Percentiles rank a stretch among this genome's conserved stretches.
Evolutionary conservation across 1,140 invertebrate species (phyloP).

Genomic region (Leptonema lineaticorne): DNA sequence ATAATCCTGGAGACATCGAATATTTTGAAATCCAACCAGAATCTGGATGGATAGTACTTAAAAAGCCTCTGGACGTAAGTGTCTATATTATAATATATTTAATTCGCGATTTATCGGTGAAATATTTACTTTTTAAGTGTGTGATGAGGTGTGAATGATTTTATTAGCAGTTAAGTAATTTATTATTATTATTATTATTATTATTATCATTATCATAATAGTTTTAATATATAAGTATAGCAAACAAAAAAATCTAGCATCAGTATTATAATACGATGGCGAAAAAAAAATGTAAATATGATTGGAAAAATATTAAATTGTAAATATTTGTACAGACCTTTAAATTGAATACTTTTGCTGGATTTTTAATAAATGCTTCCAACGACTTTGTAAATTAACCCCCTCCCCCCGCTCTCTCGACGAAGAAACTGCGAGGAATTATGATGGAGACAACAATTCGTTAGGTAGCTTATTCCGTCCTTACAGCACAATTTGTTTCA

Average conservation of each 20-base stretch:
- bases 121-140: conserved; percentile 32
- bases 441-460: conserved; percentile 25
- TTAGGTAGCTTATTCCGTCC: conserved; percentile 55
- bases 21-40: conserved; percentile 96
- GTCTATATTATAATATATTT: conserved; percentile 40
- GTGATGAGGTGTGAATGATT: conserved; percentile 51
- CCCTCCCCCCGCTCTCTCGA: too few relatives aligned
- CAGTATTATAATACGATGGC: too few relatives aligned
- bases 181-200: neutral
- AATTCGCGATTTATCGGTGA: conserved; percentile 17
- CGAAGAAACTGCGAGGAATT: conserved; percentile 33
- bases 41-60: conserved; percentile 93
- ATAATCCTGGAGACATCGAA: conserved; percentile 81
- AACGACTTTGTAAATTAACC: conserved; percentile 44
- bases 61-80: conserved; percentile 95
- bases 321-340: conserved; percentile 23
- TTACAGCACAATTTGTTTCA: conserved; percentile 59
- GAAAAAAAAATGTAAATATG: too few relatives aligned
- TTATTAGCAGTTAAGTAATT: conserved; percentile 46
- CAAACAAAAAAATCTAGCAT: neutral
- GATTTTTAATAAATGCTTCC: conserved; percentile 53
- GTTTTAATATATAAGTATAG: too few relatives aligned
- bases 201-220: too few relatives aligned
- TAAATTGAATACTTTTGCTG: conserved; percentile 24
- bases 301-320: neutral